Evolutionary conservation across 2,113 vertebrate species (phyloP).

Genomic region (Bos indicus): DNA sequence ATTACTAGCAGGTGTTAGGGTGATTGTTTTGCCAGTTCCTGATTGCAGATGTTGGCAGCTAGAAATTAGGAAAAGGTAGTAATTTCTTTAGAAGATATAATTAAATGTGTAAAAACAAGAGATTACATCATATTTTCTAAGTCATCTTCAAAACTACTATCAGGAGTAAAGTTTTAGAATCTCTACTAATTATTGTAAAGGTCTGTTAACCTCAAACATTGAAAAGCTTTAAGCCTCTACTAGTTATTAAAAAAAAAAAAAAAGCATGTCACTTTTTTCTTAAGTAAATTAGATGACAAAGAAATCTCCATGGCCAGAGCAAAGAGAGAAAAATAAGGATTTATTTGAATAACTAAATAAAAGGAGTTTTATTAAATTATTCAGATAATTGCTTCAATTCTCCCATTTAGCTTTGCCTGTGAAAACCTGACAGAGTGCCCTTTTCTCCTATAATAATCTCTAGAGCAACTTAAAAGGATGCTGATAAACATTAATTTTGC

Average conservation of each 20-base stretch:
- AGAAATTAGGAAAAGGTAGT: constrained; percentile 71
- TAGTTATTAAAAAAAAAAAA: neutral
- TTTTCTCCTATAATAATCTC: constrained; percentile 32
- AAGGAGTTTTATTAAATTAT: constrained; percentile 52
- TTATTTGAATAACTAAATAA: constrained; percentile 64
- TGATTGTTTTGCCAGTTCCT: constrained; percentile 71
- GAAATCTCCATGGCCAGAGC: neutral
- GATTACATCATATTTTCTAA: constrained; percentile 61
- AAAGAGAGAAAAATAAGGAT: constrained; percentile 37
- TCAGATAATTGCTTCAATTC: constrained; percentile 54
- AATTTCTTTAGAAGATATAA: constrained; percentile 71
- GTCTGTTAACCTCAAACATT: neutral
- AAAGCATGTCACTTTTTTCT: constrained; percentile 8
- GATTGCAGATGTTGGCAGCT: constrained; percentile 78
- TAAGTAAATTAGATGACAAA: constrained; percentile 27
- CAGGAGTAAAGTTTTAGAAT: neutral
- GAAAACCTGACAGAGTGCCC: constrained; percentile 31
- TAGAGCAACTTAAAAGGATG: constrained; percentile 30
- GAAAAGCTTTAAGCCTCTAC: neutral
- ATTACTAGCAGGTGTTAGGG: constrained; percentile 73
- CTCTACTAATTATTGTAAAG: neutral
- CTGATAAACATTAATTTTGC: constrained; percentile 55
- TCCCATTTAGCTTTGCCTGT: constrained; percentile 33
- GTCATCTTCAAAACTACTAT: neutral
- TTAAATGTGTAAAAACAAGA: constrained; percentile 77